Evolutionary conservation across 2,113 vertebrate genomes (phyloP), one percentile per base, ranked within the genome.

Genomic region (Platycercus adscitus): DNA sequence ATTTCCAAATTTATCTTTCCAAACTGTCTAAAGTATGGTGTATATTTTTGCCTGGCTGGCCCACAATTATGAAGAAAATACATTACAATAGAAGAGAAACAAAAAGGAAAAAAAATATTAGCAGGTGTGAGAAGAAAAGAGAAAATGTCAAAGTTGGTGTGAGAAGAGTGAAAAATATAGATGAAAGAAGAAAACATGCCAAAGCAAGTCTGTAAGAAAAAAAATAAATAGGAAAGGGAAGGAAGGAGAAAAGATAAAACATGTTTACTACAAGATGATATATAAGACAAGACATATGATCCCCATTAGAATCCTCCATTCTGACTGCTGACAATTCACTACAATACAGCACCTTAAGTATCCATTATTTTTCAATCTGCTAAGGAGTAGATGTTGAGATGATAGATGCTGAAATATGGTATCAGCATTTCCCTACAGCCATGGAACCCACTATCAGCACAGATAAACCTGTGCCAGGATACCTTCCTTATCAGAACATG

Each of bases 361-460:
- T 69, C 81, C 78, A 86, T 93, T 93, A 88, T 66, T 91, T 93
- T 89, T 69, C 72, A 89, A 68, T 82, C 83, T 87, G 61, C 73
- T 95, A 88, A 96, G 94, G 80, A 94, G 76, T 12, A 88, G 58
- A 81, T 89, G 61, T 92, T 95, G 93, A 91, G 71, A 96, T 91
- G 95, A 97, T 24, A 86, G 83, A 96, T 92, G 60, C 25, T 76
- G 49, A 86, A 70, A 75, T 55, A 61, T 15, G 35, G 35, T 91
- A 95, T 93, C 93, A 97, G 41, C 68, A 95, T 87, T 95, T 97
- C 93, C 95, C 92, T 95, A 64, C 81, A 96, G 93, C 75, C 88
- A 81, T 2, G 2, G 76, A 94, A 43, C 10, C 88, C 60, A 65
- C 95, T 96, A 96, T 91, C 96, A 96, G 88, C 44, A 90, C 10